Evolutionary conservation across 1,140 invertebrate species (phyloP).

Genomic region (fruit fly (Drosophila melanogaster)): Release_6_plus_ISO1_MT NT_037436.4:4055001-4055500

Average conservation of each 20-base stretch:
- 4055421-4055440: slow-evolving; percentile 15
- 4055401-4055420: slow-evolving; percentile 56
- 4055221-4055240: slow-evolving; percentile 65
- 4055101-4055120: slow-evolving; percentile 48
- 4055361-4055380: slow-evolving; percentile 20
- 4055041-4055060: slow-evolving; percentile 17
- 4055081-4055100: slow-evolving; percentile 42
- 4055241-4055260: slow-evolving; percentile 62
- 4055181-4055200: slow-evolving; percentile 62
- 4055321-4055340: slow-evolving; percentile 57
- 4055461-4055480: slow-evolving; percentile 68
- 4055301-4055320: slow-evolving; percentile 46
- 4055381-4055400: slow-evolving; percentile 6
- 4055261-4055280: slow-evolving; percentile 60
- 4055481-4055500: slow-evolving; percentile 45
- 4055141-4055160: slow-evolving; percentile 46
- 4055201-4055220: slow-evolving; percentile 67
- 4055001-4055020: slow-evolving; percentile 42
- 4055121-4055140: slow-evolving; percentile 8
- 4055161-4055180: slow-evolving; percentile 68
- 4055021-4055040: slow-evolving; percentile 27
- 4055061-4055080: slow-evolving; percentile 45
- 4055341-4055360: slow-evolving; percentile 65
- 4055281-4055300: slow-evolving; percentile 61
- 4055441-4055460: slow-evolving; percentile 17